Evolutionary conservation across 2,888 invertebrate species (phyloP).

Genomic region (Orthosia gracilis): DNA sequence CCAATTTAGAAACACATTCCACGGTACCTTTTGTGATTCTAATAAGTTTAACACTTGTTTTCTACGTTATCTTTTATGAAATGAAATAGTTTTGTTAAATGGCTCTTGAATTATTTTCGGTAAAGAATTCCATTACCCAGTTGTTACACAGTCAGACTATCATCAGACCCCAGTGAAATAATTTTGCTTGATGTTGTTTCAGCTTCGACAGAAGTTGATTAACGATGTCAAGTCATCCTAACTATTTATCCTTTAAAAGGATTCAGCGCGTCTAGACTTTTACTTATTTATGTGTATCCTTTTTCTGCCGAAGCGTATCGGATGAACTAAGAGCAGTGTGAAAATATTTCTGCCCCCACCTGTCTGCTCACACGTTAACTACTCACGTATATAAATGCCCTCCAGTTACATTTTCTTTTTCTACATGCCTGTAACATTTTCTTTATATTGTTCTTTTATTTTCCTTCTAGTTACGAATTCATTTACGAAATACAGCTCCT

Average conservation of each 20-base stretch:
- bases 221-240: conserved; percentile 63
- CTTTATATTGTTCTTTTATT: conserved; percentile 71
- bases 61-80: neutral
- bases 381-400: conserved; percentile 78
- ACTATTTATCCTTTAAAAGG: conserved; percentile 68
- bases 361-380: conserved; percentile 81
- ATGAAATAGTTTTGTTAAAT: conserved; percentile 1
- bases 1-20: conserved; percentile 52
- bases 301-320: conserved; percentile 68
- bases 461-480: conserved; percentile 39
- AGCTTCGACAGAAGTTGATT: conserved; percentile 66
- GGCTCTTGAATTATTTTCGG: neutral
- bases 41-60: conserved; percentile 20
- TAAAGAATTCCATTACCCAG: conserved; percentile 18
- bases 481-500: conserved; percentile 30
- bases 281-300: conserved; percentile 76
- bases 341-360: conserved; percentile 81
- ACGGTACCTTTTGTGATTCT: conserved; percentile 28
- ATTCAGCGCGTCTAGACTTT: conserved; percentile 62
- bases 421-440: conserved; percentile 73
- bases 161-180: conserved; percentile 34
- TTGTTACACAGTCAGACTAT: conserved; percentile 15
- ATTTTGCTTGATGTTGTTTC: conserved; percentile 57
- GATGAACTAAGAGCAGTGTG: conserved; percentile 60
- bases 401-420: conserved; percentile 81